Evolutionary conservation across 2,888 invertebrate genomes (phyloP).

Genomic region (Ophioninae sp.): DNA sequence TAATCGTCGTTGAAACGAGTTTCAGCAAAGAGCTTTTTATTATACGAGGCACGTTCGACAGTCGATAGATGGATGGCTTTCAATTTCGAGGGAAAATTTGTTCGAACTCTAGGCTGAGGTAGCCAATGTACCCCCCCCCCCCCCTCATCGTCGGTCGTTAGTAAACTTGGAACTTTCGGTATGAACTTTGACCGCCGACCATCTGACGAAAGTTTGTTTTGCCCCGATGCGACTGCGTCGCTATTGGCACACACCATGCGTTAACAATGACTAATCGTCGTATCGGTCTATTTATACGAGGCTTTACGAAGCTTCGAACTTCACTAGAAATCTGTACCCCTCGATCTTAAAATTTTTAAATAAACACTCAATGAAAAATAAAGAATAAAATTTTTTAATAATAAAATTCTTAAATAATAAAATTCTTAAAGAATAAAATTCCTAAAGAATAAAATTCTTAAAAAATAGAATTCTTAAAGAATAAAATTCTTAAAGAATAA

Average conservation of each 20-base stretch:
- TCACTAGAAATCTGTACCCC: not conserved
- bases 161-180: conserved; percentile 57
- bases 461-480: too few relatives aligned
- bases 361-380: too few relatives aligned
- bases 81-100: conserved; percentile 50
- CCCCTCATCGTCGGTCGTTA: conserved; percentile 52
- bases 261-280: conserved; percentile 49
- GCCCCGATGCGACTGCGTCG: conserved; percentile 42
- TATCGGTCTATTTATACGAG: conserved; percentile 26
- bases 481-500: too few relatives aligned
- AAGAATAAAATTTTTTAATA: not conserved
- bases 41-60: conserved; percentile 42
- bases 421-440: too few relatives aligned
- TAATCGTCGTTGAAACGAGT: not conserved
- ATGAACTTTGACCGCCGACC: conserved; percentile 58
- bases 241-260: conserved; percentile 21
- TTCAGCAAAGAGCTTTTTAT: conserved; percentile 37
- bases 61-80: conserved; percentile 53
- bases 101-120: conserved; percentile 22
- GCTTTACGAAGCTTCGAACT: not conserved
- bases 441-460: too few relatives aligned
- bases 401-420: too few relatives aligned
- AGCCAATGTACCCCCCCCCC: conserved; percentile 13
- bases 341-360: not conserved
- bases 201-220: conserved; percentile 43